Conservation (phyloP, 2,797 vertebrate genomes). For the Discoglossus pictus region DNA sequence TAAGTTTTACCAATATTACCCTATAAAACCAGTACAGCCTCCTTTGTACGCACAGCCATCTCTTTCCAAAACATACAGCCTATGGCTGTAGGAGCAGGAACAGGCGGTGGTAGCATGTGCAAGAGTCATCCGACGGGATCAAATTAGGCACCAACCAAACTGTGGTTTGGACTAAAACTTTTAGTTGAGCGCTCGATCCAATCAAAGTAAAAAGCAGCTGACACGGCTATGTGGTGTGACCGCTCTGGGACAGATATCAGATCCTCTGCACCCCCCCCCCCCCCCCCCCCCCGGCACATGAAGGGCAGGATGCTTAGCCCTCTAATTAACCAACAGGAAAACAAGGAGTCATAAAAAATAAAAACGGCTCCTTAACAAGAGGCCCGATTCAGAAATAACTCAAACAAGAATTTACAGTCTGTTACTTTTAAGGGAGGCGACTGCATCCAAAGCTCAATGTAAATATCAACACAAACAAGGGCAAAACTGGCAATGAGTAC, state of each 20-base stretch:
- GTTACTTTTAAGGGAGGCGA: too few relatives aligned
- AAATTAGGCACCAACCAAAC: constrained; percentile 1
- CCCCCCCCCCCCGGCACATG: background rate
- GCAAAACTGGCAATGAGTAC: too few relatives aligned
- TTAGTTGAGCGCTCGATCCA: constrained; percentile 7
- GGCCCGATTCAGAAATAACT: constrained; percentile 5
- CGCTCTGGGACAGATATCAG: background rate
- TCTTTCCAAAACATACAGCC: too few relatives aligned
- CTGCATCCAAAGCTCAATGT: too few relatives aligned
- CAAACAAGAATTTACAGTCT: background rate
- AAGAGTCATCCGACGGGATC: background rate
- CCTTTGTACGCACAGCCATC: too few relatives aligned
- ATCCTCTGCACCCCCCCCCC: background rate
- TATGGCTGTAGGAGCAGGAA: too few relatives aligned
- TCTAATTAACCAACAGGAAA: constrained; percentile 17
- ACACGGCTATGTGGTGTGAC: background rate
- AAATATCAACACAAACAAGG: too few relatives aligned
- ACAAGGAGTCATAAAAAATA: constrained; percentile 6
- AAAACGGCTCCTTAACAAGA: constrained; percentile 1
- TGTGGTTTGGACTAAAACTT: constrained; percentile 9
- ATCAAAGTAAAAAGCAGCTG: constrained; percentile 9
- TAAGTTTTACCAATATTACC: too few relatives aligned
- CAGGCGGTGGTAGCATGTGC: too few relatives aligned
- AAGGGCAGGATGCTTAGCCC: constrained; percentile 3
- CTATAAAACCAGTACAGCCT: too few relatives aligned